phyloP scores from a whole-genome alignment of 2,888 invertebrate species.

The Helobdella robusta region DNA sequence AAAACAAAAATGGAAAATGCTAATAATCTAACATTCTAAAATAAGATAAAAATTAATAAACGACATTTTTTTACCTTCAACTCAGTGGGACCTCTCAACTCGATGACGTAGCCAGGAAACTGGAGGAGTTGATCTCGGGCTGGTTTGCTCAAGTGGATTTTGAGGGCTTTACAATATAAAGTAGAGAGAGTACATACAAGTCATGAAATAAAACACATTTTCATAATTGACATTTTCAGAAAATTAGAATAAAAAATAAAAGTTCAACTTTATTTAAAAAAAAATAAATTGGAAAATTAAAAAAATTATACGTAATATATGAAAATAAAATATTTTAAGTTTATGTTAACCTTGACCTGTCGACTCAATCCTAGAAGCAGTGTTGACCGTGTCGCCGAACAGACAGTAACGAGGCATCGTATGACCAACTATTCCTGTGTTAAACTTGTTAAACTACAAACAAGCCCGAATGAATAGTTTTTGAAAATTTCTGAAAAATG shows the following conservation, averaged over 20 bases:
- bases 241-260: no score
- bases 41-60: not conserved
- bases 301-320: not conserved
- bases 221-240: no score
- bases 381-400: constrained; percentile 31
- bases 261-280: no score
- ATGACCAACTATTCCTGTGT: constrained; percentile 30
- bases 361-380: constrained; percentile 30
- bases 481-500: not conserved
- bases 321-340: not conserved
- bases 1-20: no score
- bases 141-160: constrained; percentile 16
- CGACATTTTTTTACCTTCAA: constrained; percentile 9
- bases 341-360: constrained; percentile 26
- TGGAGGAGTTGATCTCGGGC: constrained; percentile 10
- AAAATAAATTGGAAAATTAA: not conserved
- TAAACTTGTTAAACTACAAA: no score
- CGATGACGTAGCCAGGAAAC: constrained; percentile 17
- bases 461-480: not conserved
- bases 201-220: not conserved
- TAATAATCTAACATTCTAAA: no score
- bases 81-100: constrained; percentile 17
- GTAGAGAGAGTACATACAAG: not conserved
- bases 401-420: constrained; percentile 32
- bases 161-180: not conserved